Percentiles rank a stretch among this genome's conserved stretches.
These are phyloP conservation scores for Limulus polyphemus DNA, from an alignment of 2,888 invertebrate species.

Conservation along the genomic window DNA sequence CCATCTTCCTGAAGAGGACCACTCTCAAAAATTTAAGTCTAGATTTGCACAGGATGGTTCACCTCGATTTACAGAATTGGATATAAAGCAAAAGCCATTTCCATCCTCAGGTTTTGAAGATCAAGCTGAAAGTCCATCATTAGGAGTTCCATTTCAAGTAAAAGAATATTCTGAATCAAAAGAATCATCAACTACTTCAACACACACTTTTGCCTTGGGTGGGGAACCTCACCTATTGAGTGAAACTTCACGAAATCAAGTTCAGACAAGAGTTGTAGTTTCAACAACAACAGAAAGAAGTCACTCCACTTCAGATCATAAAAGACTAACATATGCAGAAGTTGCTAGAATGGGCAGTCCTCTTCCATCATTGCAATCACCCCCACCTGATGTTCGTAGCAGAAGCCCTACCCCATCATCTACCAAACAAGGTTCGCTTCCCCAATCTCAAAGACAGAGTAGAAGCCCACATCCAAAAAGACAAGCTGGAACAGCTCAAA, in stretches of 20 bases:
- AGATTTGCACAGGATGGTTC: conserved; percentile 14
- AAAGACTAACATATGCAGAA: conserved; percentile 21
- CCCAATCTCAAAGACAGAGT: not conserved
- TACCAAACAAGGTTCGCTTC: not conserved
- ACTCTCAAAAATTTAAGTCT: not conserved
- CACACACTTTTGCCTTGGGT: conserved; percentile 13
- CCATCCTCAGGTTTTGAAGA: no score
- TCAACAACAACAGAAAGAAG: conserved; percentile 1
- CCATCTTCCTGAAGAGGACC: not conserved
- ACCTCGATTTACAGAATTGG: conserved; percentile 16
- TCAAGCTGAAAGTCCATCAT: not conserved
- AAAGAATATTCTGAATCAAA: conserved; percentile 18
- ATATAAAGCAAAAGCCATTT: not conserved
- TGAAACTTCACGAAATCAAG: conserved; percentile 17
- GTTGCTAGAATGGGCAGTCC: conserved; percentile 20
- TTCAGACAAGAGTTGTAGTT: conserved; percentile 14
- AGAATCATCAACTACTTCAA: conserved; percentile 17
- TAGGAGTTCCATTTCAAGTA: conserved; percentile 1
- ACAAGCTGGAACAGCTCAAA: conserved; percentile 8
- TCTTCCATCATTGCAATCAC: conserved; percentile 2
- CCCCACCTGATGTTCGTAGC: conserved; percentile 1
- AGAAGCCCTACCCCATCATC: conserved; percentile 6
- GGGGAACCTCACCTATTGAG: conserved; percentile 13
- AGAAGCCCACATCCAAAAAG: conserved; percentile 1
- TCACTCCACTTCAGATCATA: conserved; percentile 7